Evolutionary conservation across 2,888 invertebrate genomes (phyloP).

Genomic region (Epiblema foenella): DNA sequence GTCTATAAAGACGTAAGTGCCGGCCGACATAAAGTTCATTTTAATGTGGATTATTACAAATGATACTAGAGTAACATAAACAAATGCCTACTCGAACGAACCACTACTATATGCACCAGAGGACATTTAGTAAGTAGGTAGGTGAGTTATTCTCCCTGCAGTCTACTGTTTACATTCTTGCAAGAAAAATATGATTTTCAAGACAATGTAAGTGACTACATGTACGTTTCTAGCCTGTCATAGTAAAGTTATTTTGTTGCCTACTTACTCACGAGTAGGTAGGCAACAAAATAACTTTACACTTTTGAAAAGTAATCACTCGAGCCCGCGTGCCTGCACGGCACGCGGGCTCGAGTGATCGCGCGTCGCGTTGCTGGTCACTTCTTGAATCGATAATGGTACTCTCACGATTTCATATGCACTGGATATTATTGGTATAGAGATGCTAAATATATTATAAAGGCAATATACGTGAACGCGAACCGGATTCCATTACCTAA

Average conservation of each 20-base stretch:
- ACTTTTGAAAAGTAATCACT: constrained; percentile 9
- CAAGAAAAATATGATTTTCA: neutral
- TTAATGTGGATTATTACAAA: too few species aligned
- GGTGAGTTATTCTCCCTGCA: too few species aligned
- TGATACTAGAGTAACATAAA: too few species aligned
- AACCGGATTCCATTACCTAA: constrained; percentile 19
- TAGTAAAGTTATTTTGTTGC: neutral
- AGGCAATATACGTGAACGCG: constrained; percentile 23
- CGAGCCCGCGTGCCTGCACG: neutral
- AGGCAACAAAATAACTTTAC: neutral
- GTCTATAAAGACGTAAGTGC: too few species aligned
- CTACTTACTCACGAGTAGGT: too few species aligned
- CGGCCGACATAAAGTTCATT: too few species aligned
- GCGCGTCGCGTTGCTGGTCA: too few species aligned
- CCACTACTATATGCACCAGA: too few species aligned
- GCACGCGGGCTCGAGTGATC: too few species aligned
- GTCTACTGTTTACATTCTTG: too few species aligned
- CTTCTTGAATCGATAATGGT: constrained; percentile 12
- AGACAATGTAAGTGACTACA: neutral
- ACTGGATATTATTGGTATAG: constrained; percentile 38
- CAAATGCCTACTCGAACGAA: too few species aligned
- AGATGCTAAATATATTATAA: constrained; percentile 31
- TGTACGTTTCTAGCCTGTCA: neutral
- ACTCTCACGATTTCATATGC: constrained; percentile 29
- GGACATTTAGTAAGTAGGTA: too few species aligned